Percentiles rank a stretch among this genome's conserved stretches.
Conservation (phyloP, 2,113 vertebrate genomes). For the Miniopterus natalensis region DNA sequence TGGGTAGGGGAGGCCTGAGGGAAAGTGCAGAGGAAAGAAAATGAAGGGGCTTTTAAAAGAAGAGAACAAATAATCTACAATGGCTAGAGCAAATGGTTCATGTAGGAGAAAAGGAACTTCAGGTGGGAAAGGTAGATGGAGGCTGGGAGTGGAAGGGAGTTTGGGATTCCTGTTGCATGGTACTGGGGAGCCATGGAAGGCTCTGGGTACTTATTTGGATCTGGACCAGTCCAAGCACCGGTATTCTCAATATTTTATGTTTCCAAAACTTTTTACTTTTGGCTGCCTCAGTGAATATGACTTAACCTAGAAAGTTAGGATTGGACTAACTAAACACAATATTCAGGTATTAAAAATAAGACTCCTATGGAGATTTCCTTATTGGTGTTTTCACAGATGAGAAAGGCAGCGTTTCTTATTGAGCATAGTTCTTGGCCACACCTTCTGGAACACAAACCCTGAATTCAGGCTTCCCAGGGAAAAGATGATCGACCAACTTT, state of each 20-base stretch:
- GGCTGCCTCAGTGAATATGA: not conserved
- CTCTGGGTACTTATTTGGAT: not conserved
- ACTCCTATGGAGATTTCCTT: constrained; percentile 71
- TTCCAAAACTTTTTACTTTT: not conserved
- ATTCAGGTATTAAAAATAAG: constrained; percentile 78
- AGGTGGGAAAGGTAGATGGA: not conserved
- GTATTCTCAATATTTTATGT: constrained; percentile 10
- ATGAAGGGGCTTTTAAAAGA: constrained; percentile 25
- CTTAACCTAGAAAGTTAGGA: not conserved
- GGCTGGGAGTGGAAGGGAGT: not conserved
- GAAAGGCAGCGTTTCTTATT: constrained; percentile 61
- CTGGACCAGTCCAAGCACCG: not conserved
- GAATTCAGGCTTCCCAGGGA: constrained; percentile 24
- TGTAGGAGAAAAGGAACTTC: not conserved
- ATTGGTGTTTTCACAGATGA: constrained; percentile 82
- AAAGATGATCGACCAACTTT: constrained; percentile 76
- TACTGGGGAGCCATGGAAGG: not conserved
- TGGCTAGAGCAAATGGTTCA: not conserved
- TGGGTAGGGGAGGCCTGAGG: not conserved
- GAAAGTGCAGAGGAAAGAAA: not conserved
- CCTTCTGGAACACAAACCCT: constrained; percentile 35
- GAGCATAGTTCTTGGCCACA: constrained; percentile 59
- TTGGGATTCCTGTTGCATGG: not conserved
- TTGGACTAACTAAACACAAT: constrained; percentile 42
- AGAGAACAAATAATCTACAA: not conserved